Conservation (phyloP, 2,888 invertebrate genomes). For the Papilio elwesi region DNA sequence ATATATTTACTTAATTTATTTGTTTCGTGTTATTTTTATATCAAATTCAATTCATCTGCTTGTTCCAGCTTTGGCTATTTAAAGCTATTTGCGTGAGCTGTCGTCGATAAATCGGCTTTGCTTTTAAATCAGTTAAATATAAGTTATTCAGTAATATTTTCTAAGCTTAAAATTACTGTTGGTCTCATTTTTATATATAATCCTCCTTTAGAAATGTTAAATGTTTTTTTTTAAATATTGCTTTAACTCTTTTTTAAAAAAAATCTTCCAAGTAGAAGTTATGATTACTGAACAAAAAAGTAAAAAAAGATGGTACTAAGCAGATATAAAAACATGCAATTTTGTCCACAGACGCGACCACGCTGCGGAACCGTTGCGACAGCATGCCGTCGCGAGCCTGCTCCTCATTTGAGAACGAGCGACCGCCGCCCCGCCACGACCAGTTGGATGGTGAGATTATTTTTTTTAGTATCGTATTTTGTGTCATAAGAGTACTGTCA, state of each 20-base stretch:
- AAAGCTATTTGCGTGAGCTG: neutral
- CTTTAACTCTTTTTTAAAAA: too few species aligned
- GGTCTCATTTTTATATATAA: neutral
- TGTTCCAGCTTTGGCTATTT: conserved; percentile 2
- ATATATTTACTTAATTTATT: too few species aligned
- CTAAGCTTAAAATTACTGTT: neutral
- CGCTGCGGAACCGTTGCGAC: conserved; percentile 89
- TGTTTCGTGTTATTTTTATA: too few species aligned
- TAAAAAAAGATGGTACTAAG: too few species aligned
- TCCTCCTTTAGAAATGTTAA: too few species aligned
- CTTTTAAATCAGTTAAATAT: neutral
- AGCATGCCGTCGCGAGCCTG: conserved; percentile 90
- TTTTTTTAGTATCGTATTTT: neutral
- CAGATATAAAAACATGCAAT: neutral
- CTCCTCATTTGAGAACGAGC: conserved; percentile 88
- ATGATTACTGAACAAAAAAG: too few species aligned
- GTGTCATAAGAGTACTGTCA: neutral
- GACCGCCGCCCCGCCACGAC: conserved; percentile 74
- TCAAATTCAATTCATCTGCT: neutral
- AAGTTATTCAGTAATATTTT: neutral
- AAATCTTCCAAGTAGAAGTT: too few species aligned
- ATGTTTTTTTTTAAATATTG: too few species aligned
- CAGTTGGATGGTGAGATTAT: conserved; percentile 57
- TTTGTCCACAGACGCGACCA: conserved; percentile 67
- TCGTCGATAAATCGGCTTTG: neutral